Conservation (phyloP, 1,140 invertebrate genomes). For the Sminthurides bifidus region DNA sequence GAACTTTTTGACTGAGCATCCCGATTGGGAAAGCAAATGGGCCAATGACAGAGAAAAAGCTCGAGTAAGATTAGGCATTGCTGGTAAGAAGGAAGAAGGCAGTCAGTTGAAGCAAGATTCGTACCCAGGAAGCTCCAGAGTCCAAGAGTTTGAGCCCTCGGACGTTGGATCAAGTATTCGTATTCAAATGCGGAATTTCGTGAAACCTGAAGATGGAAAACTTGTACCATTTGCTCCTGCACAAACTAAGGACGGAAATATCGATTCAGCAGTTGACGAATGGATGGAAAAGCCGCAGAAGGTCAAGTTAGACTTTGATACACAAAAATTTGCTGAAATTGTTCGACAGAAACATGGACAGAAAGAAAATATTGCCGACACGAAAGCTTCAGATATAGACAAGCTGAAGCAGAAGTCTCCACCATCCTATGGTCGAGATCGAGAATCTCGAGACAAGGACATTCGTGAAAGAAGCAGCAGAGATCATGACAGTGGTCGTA, state of each 20-base stretch:
- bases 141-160: background rate
- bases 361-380: slow-evolving; percentile 15
- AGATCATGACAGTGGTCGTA: slow-evolving; percentile 6
- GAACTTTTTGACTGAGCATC: slow-evolving; percentile 66
- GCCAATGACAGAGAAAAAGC: slow-evolving; percentile 64
- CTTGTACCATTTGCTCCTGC: background rate
- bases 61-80: slow-evolving; percentile 35
- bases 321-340: slow-evolving; percentile 32
- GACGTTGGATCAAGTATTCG: slow-evolving; percentile 42
- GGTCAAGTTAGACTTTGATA: slow-evolving; percentile 28
- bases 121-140: too few species aligned
- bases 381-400: too few species aligned
- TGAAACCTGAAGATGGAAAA: slow-evolving; percentile 33
- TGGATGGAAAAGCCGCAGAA: slow-evolving; percentile 31
- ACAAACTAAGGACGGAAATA: slow-evolving; percentile 3
- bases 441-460: background rate
- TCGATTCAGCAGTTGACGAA: slow-evolving; percentile 22
- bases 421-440: slow-evolving; percentile 2
- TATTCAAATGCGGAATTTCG: slow-evolving; percentile 54
- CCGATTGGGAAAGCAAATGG: slow-evolving; percentile 74
- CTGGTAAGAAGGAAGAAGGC: slow-evolving; percentile 30
- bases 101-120: too few species aligned
- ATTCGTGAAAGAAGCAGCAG: background rate
- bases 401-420: background rate
- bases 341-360: slow-evolving; percentile 26